Base-by-base conservation (phyloP, 2,797 vertebrate species). In the Malurus splendens region DNA sequence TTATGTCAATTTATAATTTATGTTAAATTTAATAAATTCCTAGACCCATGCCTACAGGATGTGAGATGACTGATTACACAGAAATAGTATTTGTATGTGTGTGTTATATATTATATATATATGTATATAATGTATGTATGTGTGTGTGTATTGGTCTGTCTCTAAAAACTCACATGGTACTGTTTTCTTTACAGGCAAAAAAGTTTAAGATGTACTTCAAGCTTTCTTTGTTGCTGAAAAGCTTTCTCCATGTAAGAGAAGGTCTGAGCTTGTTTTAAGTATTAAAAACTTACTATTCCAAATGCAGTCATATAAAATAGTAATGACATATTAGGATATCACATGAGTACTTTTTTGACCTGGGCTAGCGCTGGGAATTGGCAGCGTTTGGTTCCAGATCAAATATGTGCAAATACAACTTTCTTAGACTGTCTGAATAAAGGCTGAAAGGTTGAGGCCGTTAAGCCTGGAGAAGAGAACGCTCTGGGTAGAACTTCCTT, bases 121-220 rank as follows among this genome's bases (percentile, higher is more conserved):
- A 3, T 20, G 2, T 27, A 2, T 65, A 4, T 28, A 45, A 2
- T n/a, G 9, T 45, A 19, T 44, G 9, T 44, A 6, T 23, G 44
- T 45, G 20, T 45, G 10, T 62, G 5, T n/a, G 14, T 50, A 13
- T 36, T 22, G 23, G 18, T 57, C 32, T 50, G 1, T 38, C 14
- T 66, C 24, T 76, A 14, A 62, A 52, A 80, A 18, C 48, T 75
- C 24, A 25, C 33, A 16, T 41, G 32, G 17, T 70, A 45, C 23
- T 4, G 56, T 89, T 92, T 77, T 72, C 18, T 57, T 36, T 55
- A 33, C 51, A 89, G 86, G 61, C 25, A 77, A 75, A 90, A 92
- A 47, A 17, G 15, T 54, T 76, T 65, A 20, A 57, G 20, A 68
- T 73, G 12, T 41, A 23, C 22, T 57, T 59, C 5, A 68, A 38